Evolutionary conservation across 2,797 vertebrate species (phyloP).

Genomic region (Acrossocheilus wenchowensis): DNA sequence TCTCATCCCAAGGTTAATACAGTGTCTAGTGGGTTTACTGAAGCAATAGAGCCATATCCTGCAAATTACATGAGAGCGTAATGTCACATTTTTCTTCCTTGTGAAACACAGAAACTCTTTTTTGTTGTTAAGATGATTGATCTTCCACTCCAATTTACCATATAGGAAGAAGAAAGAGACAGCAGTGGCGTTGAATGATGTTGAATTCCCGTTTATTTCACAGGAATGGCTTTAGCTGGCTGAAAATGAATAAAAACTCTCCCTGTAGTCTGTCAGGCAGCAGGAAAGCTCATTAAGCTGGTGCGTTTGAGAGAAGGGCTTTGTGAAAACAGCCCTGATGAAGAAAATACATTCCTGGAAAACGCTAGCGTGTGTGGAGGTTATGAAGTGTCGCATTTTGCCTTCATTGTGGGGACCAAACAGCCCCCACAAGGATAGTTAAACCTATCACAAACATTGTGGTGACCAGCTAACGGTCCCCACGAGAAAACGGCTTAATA

Average conservation of each 20-base stretch:
- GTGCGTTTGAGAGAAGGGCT: slow-evolving; percentile 9
- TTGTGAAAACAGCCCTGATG: slow-evolving; percentile 36
- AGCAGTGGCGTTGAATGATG: slow-evolving; percentile 19
- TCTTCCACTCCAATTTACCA: slow-evolving; percentile 15
- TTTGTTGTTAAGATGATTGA: slow-evolving; percentile 23
- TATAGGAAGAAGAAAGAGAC: slow-evolving; percentile 14
- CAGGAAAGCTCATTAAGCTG: slow-evolving; percentile 43
- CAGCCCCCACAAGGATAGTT: slow-evolving; percentile 9
- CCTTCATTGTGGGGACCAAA: slow-evolving; percentile 6
- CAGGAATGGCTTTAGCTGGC: slow-evolving; percentile 5
- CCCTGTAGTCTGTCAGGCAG: slow-evolving; percentile 17
- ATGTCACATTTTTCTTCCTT: slow-evolving; percentile 44
- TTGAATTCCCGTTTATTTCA: slow-evolving; percentile 31
- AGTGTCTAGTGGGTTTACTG: slow-evolving; percentile 45
- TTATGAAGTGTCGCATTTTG: slow-evolving; percentile 26
- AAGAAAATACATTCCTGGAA: slow-evolving; percentile 9
- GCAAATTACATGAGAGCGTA: slow-evolving; percentile 35
- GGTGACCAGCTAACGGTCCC: background rate
- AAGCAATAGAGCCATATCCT: slow-evolving; percentile 34
- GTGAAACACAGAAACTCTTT: slow-evolving; percentile 28
- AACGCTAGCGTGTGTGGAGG: background rate
- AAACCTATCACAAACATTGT: background rate
- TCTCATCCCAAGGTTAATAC: slow-evolving; percentile 60
- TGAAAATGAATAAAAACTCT: slow-evolving; percentile 32
- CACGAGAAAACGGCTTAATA: background rate